phyloP scores from a whole-genome alignment of 1,140 invertebrate genomes.

The Popillia japonica region DNA sequence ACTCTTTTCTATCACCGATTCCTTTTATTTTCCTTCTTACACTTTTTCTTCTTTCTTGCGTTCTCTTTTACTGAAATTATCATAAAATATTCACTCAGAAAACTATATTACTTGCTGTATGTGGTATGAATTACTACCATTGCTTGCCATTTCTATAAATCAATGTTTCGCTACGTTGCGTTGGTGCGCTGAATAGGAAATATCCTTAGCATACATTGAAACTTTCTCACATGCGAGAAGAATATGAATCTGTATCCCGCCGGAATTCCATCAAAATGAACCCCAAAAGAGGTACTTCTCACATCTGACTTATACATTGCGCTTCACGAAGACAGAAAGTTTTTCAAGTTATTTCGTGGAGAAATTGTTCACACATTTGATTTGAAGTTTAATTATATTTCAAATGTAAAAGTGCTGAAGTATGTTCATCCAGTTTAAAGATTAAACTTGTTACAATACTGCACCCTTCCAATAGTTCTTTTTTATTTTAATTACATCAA shows the following conservation, averaged over 20 bases:
- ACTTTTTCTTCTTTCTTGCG: slow-evolving; percentile 3
- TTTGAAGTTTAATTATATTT: no score
- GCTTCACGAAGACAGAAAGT: no score
- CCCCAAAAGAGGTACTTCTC: no score
- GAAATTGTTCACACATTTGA: no score
- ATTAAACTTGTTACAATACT: no score
- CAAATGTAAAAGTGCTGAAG: no score
- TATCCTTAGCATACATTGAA: not conserved
- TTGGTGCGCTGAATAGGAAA: slow-evolving; percentile 3
- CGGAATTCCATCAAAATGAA: not conserved
- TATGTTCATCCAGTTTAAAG: no score
- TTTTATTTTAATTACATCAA: no score
- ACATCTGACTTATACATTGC: no score
- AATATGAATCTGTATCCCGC: not conserved
- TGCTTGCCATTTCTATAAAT: slow-evolving; percentile 33
- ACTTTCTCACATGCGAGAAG: not conserved
- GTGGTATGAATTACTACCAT: slow-evolving; percentile 2
- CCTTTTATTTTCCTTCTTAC: not conserved
- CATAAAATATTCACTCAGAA: slow-evolving; percentile 35
- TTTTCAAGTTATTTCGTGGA: no score
- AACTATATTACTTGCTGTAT: slow-evolving; percentile 21
- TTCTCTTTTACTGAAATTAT: slow-evolving; percentile 16
- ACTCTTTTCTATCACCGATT: not conserved
- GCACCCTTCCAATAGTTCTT: no score
- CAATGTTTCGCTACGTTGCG: slow-evolving; percentile 27